These are phyloP conservation scores for Upupa epops DNA, from an alignment of 2,113 vertebrate species.

Conservation along the genomic window DNA sequence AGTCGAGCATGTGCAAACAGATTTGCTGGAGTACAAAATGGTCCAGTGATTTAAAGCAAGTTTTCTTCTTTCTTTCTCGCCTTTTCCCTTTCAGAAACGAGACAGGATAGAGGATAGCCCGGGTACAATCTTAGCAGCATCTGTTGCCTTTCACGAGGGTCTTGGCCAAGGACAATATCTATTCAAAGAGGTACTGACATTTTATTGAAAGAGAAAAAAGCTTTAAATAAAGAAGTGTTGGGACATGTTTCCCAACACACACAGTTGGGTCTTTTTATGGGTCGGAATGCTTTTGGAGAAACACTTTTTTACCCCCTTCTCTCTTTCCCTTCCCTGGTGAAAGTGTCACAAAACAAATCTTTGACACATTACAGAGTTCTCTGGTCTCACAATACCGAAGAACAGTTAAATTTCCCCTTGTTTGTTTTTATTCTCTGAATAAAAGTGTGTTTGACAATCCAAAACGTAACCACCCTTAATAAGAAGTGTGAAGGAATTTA, in stretches of 20 bases:
- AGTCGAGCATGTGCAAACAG: constrained; percentile 76
- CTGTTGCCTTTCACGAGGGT: constrained; percentile 80
- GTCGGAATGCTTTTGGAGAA: constrained; percentile 53
- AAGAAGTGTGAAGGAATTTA: constrained; percentile 57
- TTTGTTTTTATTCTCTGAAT: constrained; percentile 41
- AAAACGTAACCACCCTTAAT: constrained; percentile 32
- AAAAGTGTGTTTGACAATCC: constrained; percentile 34
- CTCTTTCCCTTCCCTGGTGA: background rate
- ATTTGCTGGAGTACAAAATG: constrained; percentile 72
- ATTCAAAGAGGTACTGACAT: constrained; percentile 68
- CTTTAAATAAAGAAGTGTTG: constrained; percentile 43
- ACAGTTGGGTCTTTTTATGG: constrained; percentile 50
- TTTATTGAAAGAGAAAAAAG: constrained; percentile 62
- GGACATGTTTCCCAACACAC: constrained; percentile 66
- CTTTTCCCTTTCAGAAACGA: constrained; percentile 68
- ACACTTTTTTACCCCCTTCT: background rate
- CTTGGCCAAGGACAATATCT: constrained; percentile 72
- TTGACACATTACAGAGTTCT: constrained; percentile 65
- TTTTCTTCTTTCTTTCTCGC: constrained; percentile 56
- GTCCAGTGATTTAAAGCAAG: constrained; percentile 74
- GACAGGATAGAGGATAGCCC: constrained; percentile 65
- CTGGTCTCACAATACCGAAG: constrained; percentile 20
- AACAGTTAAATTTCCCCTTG: constrained; percentile 44
- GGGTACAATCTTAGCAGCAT: constrained; percentile 76
- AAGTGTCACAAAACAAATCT: constrained; percentile 58